These are phyloP conservation scores for Psittacula cyanocephala DNA, from an alignment of 2,113 vertebrate genomes.

Conservation along the genomic window DNA sequence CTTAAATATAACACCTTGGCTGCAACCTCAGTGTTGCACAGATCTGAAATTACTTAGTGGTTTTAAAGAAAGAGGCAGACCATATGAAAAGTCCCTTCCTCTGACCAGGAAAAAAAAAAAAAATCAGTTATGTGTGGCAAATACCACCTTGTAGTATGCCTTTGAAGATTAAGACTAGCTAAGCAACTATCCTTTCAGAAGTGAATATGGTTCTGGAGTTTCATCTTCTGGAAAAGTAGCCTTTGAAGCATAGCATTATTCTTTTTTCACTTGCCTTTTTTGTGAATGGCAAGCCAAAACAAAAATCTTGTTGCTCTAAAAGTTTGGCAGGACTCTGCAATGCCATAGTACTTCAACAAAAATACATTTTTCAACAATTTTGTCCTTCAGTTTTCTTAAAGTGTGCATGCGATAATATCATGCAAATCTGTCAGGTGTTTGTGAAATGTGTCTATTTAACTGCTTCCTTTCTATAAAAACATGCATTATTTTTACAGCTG, in stretches of 20 bases:
- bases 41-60: neutral
- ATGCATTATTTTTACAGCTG: neutral
- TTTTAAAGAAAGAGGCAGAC: neutral
- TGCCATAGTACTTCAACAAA: neutral
- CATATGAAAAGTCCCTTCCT: neutral
- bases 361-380: neutral
- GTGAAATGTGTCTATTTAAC: neutral
- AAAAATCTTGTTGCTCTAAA: neutral
- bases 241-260: neutral
- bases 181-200: neutral
- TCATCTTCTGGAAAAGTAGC: neutral
- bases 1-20: neutral
- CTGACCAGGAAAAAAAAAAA: neutral
- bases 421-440: neutral
- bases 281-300: neutral
- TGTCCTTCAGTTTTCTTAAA: neutral
- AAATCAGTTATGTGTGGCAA: neutral
- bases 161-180: neutral
- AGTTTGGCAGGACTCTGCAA: neutral
- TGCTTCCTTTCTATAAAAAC: neutral
- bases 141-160: neutral
- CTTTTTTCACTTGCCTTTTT: neutral
- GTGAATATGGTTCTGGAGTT: neutral
- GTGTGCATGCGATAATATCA: neutral
- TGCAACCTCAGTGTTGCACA: neutral